These are phyloP conservation scores for Sapayoa aenigma DNA, from an alignment of 2,113 vertebrate genomes.

Conservation along the genomic window DNA sequence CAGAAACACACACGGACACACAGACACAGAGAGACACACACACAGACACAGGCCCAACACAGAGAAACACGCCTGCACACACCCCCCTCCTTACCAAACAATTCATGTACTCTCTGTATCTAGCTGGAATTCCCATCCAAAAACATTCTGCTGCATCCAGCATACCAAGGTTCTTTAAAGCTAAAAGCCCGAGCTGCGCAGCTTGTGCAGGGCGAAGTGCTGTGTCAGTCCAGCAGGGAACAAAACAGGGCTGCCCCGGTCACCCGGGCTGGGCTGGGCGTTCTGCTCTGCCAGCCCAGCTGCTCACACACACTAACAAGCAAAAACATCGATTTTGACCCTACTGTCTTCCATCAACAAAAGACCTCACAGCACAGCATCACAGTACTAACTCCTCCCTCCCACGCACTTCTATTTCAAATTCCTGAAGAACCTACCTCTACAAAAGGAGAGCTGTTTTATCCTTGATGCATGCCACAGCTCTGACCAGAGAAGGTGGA, in stretches of 20 bases:
- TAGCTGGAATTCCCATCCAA: not conserved
- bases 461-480: not conserved
- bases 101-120: not conserved
- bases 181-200: not conserved
- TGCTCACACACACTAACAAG: not conserved
- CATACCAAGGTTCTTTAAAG: not conserved
- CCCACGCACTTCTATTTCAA: not conserved
- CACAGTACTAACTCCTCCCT: not conserved
- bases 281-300: not conserved
- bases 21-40: not conserved
- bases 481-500: not conserved
- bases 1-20: not conserved
- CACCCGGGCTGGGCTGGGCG: not conserved
- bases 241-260: not conserved
- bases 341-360: not conserved
- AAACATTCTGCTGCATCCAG: not conserved
- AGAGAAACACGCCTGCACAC: no score
- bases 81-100: not conserved
- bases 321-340: not conserved
- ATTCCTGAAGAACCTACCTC: not conserved
- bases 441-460: not conserved
- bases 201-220: not conserved
- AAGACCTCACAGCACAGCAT: not conserved
- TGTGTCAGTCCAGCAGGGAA: rapidly evolving
- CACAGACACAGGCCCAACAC: not conserved